Evolutionary conservation across 2,113 vertebrate species (phyloP), one percentile per base, ranked within the genome.

Genomic region (Tachysurus fulvidraco): DNA sequence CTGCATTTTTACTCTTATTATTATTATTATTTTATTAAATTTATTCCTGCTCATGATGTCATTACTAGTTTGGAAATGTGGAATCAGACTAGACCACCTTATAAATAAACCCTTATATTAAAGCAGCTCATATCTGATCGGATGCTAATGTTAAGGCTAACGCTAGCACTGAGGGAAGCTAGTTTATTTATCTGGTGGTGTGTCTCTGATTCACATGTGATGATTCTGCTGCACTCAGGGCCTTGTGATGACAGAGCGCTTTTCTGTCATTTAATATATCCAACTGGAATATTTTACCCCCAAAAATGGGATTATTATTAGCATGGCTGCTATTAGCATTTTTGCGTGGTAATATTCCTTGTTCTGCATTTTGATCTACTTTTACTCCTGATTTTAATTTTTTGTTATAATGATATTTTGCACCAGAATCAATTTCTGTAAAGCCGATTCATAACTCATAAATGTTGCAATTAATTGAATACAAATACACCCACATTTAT

Each of bases 21-120:
- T 67, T 64, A 79, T 87, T 81, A 84, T 82, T 86, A 41, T 84
- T 60, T 83, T 89, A 76, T 79, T 88, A 86, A 84, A 36, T 87
- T 74, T 79, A 74, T 81, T 86, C 44, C 2, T 57, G 44, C 67
- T 82, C 69, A 76, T 55, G 82, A 54, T 44, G 30, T 74, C 28
- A 67, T 84, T 74, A 84, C 16, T 57, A 30, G 44, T 81, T 86
- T 78, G 21, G n/a, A 85, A 12, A 86, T 79, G 85, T 12, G 83
- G 78, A 93, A 91, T 93, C 89, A 87, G 93, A 74, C 84, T 94
- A 93, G 89, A 91, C 90, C 90, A 84, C 89, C 89, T 92, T 21
- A 57, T 52, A 85, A 86, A 86, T 79, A 19, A 79, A 54, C 7
- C 36, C 28, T 67, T 13, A 16, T 62, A 28, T 83, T 10, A 82